phyloP scores from a whole-genome alignment of 2,888 invertebrate species.

The Synergus itoensis region DNA sequence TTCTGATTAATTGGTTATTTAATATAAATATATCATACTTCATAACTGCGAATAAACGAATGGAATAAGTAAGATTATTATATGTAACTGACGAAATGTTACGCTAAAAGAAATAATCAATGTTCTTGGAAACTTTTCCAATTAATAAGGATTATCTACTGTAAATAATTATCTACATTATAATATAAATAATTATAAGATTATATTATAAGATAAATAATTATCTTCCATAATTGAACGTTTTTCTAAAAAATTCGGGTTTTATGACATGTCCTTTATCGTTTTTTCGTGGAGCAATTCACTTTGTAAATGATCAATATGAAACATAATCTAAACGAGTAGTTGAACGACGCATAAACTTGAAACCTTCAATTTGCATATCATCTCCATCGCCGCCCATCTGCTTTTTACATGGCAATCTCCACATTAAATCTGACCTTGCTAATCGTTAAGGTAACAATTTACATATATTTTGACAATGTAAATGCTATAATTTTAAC shows the following conservation, averaged over 20 bases:
- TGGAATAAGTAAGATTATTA: too few species aligned
- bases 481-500: slow-evolving; percentile 9
- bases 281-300: background rate
- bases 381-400: slow-evolving; percentile 12
- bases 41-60: too few species aligned
- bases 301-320: background rate
- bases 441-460: background rate
- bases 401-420: background rate
- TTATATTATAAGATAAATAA: too few species aligned
- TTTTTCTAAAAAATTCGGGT: too few species aligned
- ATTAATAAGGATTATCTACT: too few species aligned
- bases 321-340: background rate
- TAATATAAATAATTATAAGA: too few species aligned
- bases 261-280: background rate
- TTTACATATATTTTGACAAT: background rate
- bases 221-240: too few species aligned
- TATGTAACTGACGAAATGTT: too few species aligned
- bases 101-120: too few species aligned
- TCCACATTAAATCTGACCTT: background rate
- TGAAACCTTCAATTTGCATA: slow-evolving; percentile 30
- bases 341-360: background rate
- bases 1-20: background rate
- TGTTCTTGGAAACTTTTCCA: too few species aligned
- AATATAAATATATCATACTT: background rate
- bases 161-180: too few species aligned